Conservation (phyloP, 37 sponge, comb jelly and placozoan genomes). For the Tethya wilhelma region DNA sequence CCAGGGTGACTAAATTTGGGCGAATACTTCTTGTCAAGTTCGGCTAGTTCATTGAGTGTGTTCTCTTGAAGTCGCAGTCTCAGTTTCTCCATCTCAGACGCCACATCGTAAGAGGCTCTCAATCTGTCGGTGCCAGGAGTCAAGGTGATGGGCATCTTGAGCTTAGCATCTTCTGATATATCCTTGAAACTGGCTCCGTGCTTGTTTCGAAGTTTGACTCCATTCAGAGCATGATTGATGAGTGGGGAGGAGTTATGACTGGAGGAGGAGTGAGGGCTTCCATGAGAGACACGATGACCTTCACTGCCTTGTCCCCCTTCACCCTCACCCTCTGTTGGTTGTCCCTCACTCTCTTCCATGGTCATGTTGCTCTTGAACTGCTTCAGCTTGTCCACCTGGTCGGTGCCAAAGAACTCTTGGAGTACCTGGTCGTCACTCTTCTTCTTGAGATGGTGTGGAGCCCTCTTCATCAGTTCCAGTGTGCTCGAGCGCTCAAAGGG, state of each 20-base stretch:
- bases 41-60: slow-evolving; percentile 32
- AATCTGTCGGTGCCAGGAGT: background rate
- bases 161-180: background rate
- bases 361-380: slow-evolving; percentile 3
- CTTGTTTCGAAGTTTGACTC: background rate
- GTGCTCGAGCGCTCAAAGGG: too few relatives aligned
- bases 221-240: background rate
- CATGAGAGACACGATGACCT: too few relatives aligned
- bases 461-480: slow-evolving; percentile 14
- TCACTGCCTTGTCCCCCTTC: background rate
- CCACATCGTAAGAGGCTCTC: slow-evolving; percentile 26
- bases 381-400: slow-evolving; percentile 23
- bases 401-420: slow-evolving; percentile 34
- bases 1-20: slow-evolving; percentile 20
- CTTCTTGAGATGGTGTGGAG: slow-evolving; percentile 31
- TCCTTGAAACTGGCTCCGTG: background rate
- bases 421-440: slow-evolving; percentile 20
- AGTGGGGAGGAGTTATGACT: background rate
- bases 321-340: background rate
- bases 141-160: background rate
- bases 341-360: background rate
- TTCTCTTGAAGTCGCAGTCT: slow-evolving; percentile 46
- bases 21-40: slow-evolving; percentile 44
- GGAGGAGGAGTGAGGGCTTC: too few relatives aligned
- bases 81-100: slow-evolving; percentile 60